Evolutionary conservation across 1,140 invertebrate species (phyloP).

Genomic region (Procambarus clarkii): DNA sequence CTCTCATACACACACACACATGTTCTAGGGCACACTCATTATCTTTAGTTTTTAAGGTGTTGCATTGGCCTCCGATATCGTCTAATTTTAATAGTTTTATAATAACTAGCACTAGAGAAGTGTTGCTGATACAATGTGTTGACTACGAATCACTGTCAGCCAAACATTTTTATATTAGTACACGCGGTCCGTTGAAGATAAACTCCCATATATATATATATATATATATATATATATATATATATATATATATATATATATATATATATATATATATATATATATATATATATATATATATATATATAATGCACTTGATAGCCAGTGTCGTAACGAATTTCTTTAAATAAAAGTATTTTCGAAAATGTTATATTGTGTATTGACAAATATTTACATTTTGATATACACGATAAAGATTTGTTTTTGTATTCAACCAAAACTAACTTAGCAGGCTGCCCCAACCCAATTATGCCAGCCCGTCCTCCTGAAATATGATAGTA

Average conservation of each 20-base stretch:
- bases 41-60: slow-evolving; percentile 2
- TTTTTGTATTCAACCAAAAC: too few relatives aligned
- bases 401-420: too few relatives aligned
- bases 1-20: slow-evolving; percentile 18
- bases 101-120: slow-evolving; percentile 36
- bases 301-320: background rate
- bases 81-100: slow-evolving; percentile 56
- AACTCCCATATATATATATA: slow-evolving; percentile 4
- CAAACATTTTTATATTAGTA: slow-evolving; percentile 12
- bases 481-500: too few relatives aligned
- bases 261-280: slow-evolving; percentile 1
- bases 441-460: too few relatives aligned
- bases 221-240: background rate
- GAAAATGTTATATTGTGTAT: too few relatives aligned
- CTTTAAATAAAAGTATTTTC: too few relatives aligned
- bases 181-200: slow-evolving; percentile 32
- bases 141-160: slow-evolving; percentile 23
- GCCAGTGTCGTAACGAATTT: too few relatives aligned
- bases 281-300: background rate
- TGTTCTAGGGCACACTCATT: background rate
- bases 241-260: background rate
- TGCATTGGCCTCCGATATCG: slow-evolving; percentile 30
- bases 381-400: too few relatives aligned
- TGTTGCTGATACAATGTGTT: slow-evolving; percentile 36
- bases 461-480: too few relatives aligned